A percentile compares a stretch with the other conserved stretches of the same genome.
Conservation (phyloP, 2,113 vertebrate genomes). For the Manacus vitellinus region DNA sequence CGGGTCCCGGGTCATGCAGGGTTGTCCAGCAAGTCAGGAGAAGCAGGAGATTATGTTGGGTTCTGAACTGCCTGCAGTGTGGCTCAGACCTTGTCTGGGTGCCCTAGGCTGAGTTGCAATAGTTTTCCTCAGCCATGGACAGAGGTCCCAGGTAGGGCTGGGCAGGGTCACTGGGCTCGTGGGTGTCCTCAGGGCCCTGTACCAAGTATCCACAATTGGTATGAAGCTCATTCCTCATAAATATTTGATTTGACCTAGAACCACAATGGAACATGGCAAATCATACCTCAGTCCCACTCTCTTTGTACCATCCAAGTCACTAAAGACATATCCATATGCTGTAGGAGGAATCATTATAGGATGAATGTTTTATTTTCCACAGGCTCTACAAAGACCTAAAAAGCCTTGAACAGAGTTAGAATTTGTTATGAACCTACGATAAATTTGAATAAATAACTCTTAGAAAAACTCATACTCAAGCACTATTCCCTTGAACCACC, state of each 20-base stretch:
- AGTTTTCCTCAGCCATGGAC: neutral
- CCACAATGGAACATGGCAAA: neutral
- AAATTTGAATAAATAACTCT: neutral
- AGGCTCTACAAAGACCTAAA: neutral
- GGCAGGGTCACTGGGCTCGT: fast-evolving
- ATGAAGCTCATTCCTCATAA: neutral
- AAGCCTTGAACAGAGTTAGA: neutral
- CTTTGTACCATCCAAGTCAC: neutral
- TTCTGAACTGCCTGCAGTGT: neutral
- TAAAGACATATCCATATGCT: neutral
- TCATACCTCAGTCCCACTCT: fast-evolving
- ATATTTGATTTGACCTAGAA: neutral
- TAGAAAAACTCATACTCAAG: neutral
- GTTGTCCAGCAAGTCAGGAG: neutral
- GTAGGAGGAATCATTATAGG: neutral
- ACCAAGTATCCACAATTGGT: fast-evolving
- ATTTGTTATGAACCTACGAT: neutral
- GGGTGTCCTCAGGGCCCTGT: neutral
- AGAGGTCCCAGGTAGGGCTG: neutral
- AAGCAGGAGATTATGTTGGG: neutral
- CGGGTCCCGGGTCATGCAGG: neutral
- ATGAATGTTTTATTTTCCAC: neutral
- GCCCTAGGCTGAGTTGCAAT: neutral
- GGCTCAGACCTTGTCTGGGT: neutral
- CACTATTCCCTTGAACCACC: neutral